Evolutionary conservation across 1,140 invertebrate genomes (phyloP), one percentile per base, ranked within the genome.

Genomic region (Trachelipus rathkii): DNA sequence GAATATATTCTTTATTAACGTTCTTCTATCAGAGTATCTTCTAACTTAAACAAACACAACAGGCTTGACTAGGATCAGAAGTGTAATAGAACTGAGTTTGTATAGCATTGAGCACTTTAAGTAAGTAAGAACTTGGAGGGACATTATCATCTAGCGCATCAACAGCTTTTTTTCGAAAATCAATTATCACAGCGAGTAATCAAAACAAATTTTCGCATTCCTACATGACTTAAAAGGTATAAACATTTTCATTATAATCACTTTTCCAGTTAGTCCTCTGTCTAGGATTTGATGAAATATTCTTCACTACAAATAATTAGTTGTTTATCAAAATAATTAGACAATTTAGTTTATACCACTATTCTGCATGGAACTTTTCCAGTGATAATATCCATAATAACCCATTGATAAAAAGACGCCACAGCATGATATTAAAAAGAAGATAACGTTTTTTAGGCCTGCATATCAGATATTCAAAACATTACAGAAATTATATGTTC

Each of bases 201-300:
- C 94, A 85, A 98, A 98, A 85, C 96, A 98, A 19, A 92, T 96
- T 85, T 96, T 92, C 94, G 98, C n/a, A n/a, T n/a, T 97, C 70
- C 93, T 89, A 87, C 95, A 97, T 72, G 86, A 84, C 69, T 78
- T 72, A 68, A 76, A 69, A 73, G 71, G 72, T 46, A 75, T 73
- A 71, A n/a, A 60, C 78, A 77, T 78, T 78, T 74, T 76, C 76
- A 53, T 79, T 73, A 44, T 68, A 46, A 80, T 66, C 71, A 73
- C 76, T 50, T 19, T 66, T 72, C 71, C 44, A 74, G 44, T 75
- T 66, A 78, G 69, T 82, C 79, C 60, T 84, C 82, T 71, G 82
- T 82, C 33, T 82, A 77, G 78, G 85, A 81, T 76, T 81, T 77
- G 70, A 83, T 81, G 75, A 83, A 83, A 43, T 82, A 82, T n/a